Conservation (phyloP, 2,113 vertebrate species). For the Hippocampus mohnikei region DNA sequence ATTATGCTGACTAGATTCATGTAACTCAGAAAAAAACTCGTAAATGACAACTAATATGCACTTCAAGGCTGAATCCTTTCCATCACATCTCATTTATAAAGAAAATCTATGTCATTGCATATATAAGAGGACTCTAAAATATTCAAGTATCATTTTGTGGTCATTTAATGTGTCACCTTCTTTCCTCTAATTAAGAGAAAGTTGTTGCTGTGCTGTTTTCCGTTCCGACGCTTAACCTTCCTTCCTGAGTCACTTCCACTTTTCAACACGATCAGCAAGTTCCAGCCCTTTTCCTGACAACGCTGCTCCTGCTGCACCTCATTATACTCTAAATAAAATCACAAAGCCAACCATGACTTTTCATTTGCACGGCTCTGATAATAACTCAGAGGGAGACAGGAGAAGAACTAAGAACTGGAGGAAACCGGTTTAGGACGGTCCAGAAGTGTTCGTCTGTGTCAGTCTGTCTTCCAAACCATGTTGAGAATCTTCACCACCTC, state of each 20-base stretch:
- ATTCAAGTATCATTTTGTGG: constrained; percentile 45
- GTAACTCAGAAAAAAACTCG: constrained; percentile 30
- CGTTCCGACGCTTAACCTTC: background rate
- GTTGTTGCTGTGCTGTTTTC: background rate
- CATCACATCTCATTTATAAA: background rate
- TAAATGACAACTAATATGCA: constrained; percentile 44
- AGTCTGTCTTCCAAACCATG: constrained; percentile 91
- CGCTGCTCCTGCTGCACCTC: background rate
- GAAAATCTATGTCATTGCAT: constrained; percentile 22
- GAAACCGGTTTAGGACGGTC: background rate
- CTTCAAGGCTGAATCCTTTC: constrained; percentile 12
- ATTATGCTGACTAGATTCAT: constrained; percentile 4
- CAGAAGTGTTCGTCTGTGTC: constrained; percentile 32
- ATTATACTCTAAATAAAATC: background rate
- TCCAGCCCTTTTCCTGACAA: background rate
- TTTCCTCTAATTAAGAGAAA: background rate
- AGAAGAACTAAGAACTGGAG: background rate
- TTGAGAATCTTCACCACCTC: constrained; percentile 94
- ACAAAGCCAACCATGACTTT: background rate
- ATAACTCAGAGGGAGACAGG: background rate
- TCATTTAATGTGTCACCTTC: background rate
- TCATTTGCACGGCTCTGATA: background rate
- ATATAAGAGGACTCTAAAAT: constrained; percentile 15
- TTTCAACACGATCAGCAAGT: too few relatives aligned
- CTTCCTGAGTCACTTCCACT: background rate